These are phyloP conservation scores for Abrostola triplasia DNA, from an alignment of 2,888 invertebrate genomes.

Conservation along the genomic window DNA sequence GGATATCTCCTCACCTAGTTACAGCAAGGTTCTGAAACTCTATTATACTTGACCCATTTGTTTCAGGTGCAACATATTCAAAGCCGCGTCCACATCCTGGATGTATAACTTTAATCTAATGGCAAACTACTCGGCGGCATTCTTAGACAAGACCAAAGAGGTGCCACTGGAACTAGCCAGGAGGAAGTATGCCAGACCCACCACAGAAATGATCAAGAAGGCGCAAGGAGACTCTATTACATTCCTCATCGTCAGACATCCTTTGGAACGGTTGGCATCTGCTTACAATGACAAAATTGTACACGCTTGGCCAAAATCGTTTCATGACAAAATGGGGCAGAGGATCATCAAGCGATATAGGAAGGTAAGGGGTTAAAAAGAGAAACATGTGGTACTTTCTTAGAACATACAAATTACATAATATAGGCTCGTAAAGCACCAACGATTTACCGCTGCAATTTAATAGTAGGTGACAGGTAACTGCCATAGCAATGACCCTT, in stretches of 20 bases:
- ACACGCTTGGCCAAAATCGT: slow-evolving; percentile 93
- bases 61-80: slow-evolving; percentile 93
- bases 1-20: too few relatives aligned
- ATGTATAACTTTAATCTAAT: slow-evolving; percentile 96
- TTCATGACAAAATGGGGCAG: slow-evolving; percentile 93
- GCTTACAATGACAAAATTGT: slow-evolving; percentile 96
- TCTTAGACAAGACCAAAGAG: slow-evolving; percentile 92
- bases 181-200: slow-evolving; percentile 93
- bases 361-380: slow-evolving; percentile 77
- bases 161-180: slow-evolving; percentile 94
- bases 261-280: slow-evolving; percentile 93
- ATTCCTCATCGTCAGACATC: slow-evolving; percentile 94
- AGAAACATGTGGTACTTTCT: neutral
- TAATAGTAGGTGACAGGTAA: too few relatives aligned
- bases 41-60: neutral
- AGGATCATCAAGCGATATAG: slow-evolving; percentile 93
- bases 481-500: neutral
- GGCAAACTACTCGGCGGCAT: slow-evolving; percentile 94
- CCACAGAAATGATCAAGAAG: slow-evolving; percentile 91
- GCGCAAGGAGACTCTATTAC: slow-evolving; percentile 93
- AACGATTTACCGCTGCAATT: too few relatives aligned
- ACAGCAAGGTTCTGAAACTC: neutral
- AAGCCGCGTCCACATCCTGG: slow-evolving; percentile 96
- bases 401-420: too few relatives aligned
- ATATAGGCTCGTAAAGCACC: too few relatives aligned